A percentile compares a stretch with the other conserved stretches of the same genome.
These are phyloP conservation scores for Lochmaea capreae DNA, from an alignment of 2,888 invertebrate genomes.

Conservation along the genomic window DNA sequence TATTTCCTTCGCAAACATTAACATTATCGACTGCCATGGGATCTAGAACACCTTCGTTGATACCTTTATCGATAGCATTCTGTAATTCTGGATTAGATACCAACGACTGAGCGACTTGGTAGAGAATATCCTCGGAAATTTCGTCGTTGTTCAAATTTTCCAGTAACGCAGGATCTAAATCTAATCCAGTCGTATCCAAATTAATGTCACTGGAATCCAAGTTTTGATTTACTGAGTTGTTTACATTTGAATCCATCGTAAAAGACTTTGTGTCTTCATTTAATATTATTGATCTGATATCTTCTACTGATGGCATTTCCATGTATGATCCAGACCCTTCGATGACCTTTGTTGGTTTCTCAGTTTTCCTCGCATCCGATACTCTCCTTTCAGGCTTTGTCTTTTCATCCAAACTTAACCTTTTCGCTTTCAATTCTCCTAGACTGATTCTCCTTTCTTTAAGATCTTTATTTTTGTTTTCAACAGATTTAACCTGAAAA, in stretches of 20 bases:
- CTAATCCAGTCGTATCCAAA: conserved; percentile 69
- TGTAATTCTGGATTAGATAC: conserved; percentile 77
- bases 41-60: conserved; percentile 63
- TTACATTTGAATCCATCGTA: conserved; percentile 47
- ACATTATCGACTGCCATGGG: conserved; percentile 44
- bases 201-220: conserved; percentile 61
- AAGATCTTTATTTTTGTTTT: conserved; percentile 40
- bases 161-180: conserved; percentile 71
- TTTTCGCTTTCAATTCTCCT: conserved; percentile 50
- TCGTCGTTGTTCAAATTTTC: conserved; percentile 74
- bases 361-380: conserved; percentile 26
- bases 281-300: conserved; percentile 61
- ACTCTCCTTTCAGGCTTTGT: conserved; percentile 31
- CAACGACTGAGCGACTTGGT: conserved; percentile 77
- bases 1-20: conserved; percentile 24
- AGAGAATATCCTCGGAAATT: conserved; percentile 77
- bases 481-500: conserved; percentile 40
- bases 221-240: conserved; percentile 37
- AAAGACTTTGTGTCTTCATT: conserved; percentile 60
- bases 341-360: conserved; percentile 7
- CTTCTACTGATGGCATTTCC: conserved; percentile 53
- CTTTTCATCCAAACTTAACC: conserved; percentile 51
- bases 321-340: conserved; percentile 29
- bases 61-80: conserved; percentile 77
- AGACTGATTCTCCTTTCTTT: conserved; percentile 40